phyloP scores from a whole-genome alignment of 2,888 invertebrate species.

The Himalopsyche kuldschensis region DNA sequence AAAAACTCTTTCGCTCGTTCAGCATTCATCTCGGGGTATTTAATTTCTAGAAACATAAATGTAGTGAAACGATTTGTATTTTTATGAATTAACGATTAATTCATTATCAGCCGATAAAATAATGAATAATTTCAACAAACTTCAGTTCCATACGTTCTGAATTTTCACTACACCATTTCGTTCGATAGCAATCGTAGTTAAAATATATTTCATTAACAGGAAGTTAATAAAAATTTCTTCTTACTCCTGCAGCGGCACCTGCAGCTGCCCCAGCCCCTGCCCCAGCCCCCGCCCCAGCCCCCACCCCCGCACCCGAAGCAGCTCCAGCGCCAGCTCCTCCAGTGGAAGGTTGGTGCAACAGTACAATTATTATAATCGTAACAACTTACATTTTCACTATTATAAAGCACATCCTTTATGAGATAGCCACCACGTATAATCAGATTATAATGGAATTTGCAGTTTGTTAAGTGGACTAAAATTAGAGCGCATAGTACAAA shows the following conservation, averaged over 20 bases:
- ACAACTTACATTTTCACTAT: background rate
- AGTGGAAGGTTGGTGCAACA: conserved; percentile 14
- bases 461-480: background rate
- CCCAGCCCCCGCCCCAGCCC: conserved; percentile 47
- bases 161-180: too few species aligned
- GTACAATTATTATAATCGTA: background rate
- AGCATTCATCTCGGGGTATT: too few species aligned
- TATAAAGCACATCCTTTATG: background rate
- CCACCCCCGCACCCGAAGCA: conserved; percentile 45
- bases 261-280: conserved; percentile 42
- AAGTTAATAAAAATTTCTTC: too few species aligned
- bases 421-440: background rate
- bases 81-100: too few species aligned
- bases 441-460: background rate
- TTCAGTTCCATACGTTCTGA: too few species aligned
- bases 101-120: too few species aligned
- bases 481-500: background rate
- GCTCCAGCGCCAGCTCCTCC: conserved; percentile 45
- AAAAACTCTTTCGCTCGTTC: too few species aligned
- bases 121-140: too few species aligned
- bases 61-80: too few species aligned
- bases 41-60: too few species aligned
- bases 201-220: too few species aligned
- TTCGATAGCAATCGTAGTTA: too few species aligned
- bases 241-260: background rate